Conservation (phyloP, 2,888 invertebrate genomes). For the Hemithea aestivaria region DNA sequence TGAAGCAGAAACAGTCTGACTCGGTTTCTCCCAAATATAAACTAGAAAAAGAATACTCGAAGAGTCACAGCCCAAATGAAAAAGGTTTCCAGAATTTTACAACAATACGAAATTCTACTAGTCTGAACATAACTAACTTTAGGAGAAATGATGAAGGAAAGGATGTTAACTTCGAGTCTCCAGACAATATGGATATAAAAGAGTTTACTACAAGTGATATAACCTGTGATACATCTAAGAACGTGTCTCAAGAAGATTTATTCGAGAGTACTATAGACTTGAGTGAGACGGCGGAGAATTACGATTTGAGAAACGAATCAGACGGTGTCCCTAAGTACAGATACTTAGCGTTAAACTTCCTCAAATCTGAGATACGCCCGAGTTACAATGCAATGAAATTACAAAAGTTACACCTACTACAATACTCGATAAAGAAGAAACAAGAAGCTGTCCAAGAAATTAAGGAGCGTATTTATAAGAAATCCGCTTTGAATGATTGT, state of each 20-base stretch:
- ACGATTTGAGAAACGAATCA: slow-evolving; percentile 61
- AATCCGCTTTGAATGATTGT: slow-evolving; percentile 57
- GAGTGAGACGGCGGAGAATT: slow-evolving; percentile 71
- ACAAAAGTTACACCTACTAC: slow-evolving; percentile 83
- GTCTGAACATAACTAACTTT: slow-evolving; percentile 51
- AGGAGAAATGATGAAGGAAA: slow-evolving; percentile 41
- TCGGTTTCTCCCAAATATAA: slow-evolving; percentile 63
- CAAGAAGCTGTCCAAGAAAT: slow-evolving; percentile 80
- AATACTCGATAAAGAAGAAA: slow-evolving; percentile 85
- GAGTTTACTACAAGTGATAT: slow-evolving; percentile 46
- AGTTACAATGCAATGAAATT: slow-evolving; percentile 87
- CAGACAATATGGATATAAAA: slow-evolving; percentile 61
- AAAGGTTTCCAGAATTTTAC: slow-evolving; percentile 61
- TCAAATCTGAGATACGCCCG: slow-evolving; percentile 81
- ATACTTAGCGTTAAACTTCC: slow-evolving; percentile 71
- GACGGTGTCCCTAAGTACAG: slow-evolving; percentile 63
- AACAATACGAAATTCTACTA: slow-evolving; percentile 50
- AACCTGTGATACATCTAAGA: slow-evolving; percentile 53
- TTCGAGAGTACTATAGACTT: slow-evolving; percentile 59
- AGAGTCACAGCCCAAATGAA: slow-evolving; percentile 71
- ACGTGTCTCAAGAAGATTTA: slow-evolving; percentile 53
- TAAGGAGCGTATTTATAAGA: slow-evolving; percentile 68
- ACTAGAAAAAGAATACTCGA: slow-evolving; percentile 64
- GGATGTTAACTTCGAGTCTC: slow-evolving; percentile 60
- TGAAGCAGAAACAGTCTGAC: slow-evolving; percentile 57